Base-by-base conservation (phyloP, 2,797 vertebrate species). In the Podarcis siculus region DNA sequence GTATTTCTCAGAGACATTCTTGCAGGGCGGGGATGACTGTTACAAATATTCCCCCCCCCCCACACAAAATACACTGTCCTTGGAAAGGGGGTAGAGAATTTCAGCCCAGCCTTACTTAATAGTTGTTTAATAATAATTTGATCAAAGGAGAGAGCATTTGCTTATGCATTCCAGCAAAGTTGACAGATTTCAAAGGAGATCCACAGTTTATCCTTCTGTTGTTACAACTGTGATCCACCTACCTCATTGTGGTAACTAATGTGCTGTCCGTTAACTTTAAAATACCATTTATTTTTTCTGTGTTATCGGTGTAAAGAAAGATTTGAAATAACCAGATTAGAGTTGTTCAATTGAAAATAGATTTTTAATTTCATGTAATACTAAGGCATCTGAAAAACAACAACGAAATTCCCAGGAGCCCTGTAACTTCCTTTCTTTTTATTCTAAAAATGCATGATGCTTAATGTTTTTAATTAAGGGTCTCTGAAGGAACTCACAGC, bases 301-400 rank as follows among this genome's bases (percentile, higher is more conserved):
- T 45, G 79, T 82, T 71, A 61, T 73, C 90, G 91, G 91, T 87
- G 32, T 61, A 79, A 87, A 92, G 61, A 69, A 90, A 94, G 72
- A 78, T 30, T 67, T 83, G 42, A 90, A 90, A 80, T 80, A 83
- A 1, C 58, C 49, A 55, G 49, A 8, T 58, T 61, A 19, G 8
- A 79, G 23, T 32, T n/a, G 2, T 8, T 55, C 49, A 79, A 79
- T 17, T 9, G 17, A 39, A 77, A 32, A 72, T 35, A 13, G 30
- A 75, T 21, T 25, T 39, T 23, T 42, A 19, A 23, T 39, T 23
- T 76, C 7, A 42, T 72, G 32, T 69, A 39, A 82, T 30, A 67
- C 27, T 42, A 82, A 69, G 39, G 64, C 64, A 67, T 9, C 30
- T 19, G 37, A 72, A 72, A 72, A 17, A 32, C 49, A 15, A 55